Evolutionary conservation across 2,888 invertebrate species (phyloP), one percentile per base, ranked within the genome.

Genomic region (Bugula neritina): DNA sequence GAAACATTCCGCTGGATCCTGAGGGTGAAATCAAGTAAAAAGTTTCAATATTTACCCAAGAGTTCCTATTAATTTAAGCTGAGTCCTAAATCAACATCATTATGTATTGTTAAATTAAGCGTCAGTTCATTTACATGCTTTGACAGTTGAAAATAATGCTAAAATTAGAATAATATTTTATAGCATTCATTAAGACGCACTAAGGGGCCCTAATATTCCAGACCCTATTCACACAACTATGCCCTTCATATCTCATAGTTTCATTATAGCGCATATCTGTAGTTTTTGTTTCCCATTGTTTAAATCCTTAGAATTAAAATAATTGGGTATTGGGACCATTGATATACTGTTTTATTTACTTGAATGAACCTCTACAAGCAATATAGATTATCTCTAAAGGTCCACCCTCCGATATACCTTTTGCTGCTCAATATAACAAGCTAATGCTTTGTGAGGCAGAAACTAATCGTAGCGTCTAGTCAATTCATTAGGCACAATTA

Each of bases 401-500:
- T 17, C 43, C 43, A n/a, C 43, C 10, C 43, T 17, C 43, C 43
- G 17, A 10, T 43, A 10, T 17, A 43, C 43, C 17, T 43, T 43
- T 5, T 17, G 43, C 5, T 43, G 17, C 43, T 43, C 43, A 43
- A 43, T 43, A 43, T 10, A 43, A 43, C 43, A 43, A 43, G 43
- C 43, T 43, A 43, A 43, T 43, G 43, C 43, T 43, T 43, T 43
- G 43, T 43, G 43, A 43, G 43, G 43, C 43, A 43, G 43, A 43
- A 43, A 43, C 17, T 43, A 43, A 43, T 43, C 17, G 43, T 43
- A 5, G 43, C 43, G 43, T 63, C 34, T 3, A 13, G 10, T 31
- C 57, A 31, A 63, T 63, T 63, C 63, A 63, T 63, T 31, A 63
- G 10, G 31, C 63, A 27, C 63, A 63, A 63, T 63, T 63, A 63